Percentiles rank a stretch among this genome's conserved stretches.
Evolutionary conservation across 2,888 invertebrate species (phyloP).

Genomic region (Himalopsyche anomala): DNA sequence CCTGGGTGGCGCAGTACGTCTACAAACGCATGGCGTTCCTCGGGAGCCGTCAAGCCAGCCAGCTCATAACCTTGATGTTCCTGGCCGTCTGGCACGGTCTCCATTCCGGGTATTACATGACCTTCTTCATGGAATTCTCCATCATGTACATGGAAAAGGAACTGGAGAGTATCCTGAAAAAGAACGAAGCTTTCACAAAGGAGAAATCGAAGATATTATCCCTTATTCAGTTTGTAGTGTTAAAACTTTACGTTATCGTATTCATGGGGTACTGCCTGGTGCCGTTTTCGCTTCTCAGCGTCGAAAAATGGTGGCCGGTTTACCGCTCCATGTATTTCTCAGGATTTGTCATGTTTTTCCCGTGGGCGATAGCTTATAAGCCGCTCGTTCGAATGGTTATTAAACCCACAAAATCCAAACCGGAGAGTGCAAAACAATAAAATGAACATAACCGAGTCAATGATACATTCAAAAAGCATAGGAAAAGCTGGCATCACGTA

Average conservation of each 20-base stretch:
- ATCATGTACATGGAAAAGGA: slow-evolving; percentile 92
- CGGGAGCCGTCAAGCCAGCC: slow-evolving; percentile 88
- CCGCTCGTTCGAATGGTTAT: slow-evolving; percentile 68
- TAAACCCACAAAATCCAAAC: slow-evolving; percentile 56
- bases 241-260: slow-evolving; percentile 85
- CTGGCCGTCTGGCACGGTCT: slow-evolving; percentile 98
- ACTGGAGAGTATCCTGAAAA: slow-evolving; percentile 77
- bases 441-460: not conserved
- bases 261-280: slow-evolving; percentile 91
- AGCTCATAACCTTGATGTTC: slow-evolving; percentile 88
- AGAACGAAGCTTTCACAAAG: slow-evolving; percentile 73
- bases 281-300: slow-evolving; percentile 85
- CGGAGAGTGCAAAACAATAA: slow-evolving; percentile 27
- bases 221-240: slow-evolving; percentile 76
- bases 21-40: slow-evolving; percentile 96
- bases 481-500: too few species aligned
- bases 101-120: slow-evolving; percentile 94
- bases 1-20: slow-evolving; percentile 95
- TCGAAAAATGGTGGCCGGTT: slow-evolving; percentile 81
- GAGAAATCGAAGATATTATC: slow-evolving; percentile 72
- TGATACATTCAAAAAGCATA: too few species aligned
- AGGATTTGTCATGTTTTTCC: slow-evolving; percentile 81
- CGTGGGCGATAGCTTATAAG: slow-evolving; percentile 80
- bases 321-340: slow-evolving; percentile 82
- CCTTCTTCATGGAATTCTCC: slow-evolving; percentile 94